These are phyloP conservation scores for Conus ventricosus DNA, from an alignment of 1,140 invertebrate species.

Conservation along the genomic window DNA sequence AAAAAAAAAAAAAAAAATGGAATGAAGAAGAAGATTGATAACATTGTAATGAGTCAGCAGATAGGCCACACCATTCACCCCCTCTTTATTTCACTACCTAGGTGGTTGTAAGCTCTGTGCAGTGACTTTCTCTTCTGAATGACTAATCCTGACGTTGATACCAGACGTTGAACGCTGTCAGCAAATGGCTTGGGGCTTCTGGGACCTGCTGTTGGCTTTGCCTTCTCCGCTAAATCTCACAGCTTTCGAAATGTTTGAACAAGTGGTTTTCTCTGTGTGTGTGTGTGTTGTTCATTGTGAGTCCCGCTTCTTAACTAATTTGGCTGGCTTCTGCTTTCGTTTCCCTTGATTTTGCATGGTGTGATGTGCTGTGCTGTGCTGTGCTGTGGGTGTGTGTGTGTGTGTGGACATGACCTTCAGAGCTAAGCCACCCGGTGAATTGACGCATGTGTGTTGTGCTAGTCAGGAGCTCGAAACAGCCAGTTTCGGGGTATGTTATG, in stretches of 20 bases:
- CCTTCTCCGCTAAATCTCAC: background rate
- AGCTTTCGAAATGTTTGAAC: constrained; percentile 18
- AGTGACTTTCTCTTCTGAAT: no score
- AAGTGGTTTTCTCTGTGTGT: background rate
- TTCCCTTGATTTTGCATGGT: constrained; percentile 9
- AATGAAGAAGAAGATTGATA: no score
- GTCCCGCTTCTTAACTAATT: no score
- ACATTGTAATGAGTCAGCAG: no score
- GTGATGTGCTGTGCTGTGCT: background rate
- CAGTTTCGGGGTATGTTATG: constrained; percentile 32
- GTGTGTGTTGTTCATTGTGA: constrained; percentile 4
- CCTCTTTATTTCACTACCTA: no score
- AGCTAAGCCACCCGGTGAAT: background rate
- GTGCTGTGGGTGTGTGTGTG: constrained; percentile 23
- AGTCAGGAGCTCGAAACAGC: constrained; percentile 33
- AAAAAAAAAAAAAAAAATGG: no score
- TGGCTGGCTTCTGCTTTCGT: no score
- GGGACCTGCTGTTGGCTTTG: background rate
- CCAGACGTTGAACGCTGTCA: no score
- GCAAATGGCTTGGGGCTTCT: no score
- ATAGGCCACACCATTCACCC: no score
- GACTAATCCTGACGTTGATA: no score
- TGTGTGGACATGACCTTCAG: constrained; percentile 8
- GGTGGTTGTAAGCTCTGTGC: no score
- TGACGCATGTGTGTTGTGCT: constrained; percentile 32